Evolutionary conservation across 2,797 vertebrate genomes (phyloP), one percentile per base, ranked within the genome.

Genomic region (Chaenodraco wilsoni): DNA sequence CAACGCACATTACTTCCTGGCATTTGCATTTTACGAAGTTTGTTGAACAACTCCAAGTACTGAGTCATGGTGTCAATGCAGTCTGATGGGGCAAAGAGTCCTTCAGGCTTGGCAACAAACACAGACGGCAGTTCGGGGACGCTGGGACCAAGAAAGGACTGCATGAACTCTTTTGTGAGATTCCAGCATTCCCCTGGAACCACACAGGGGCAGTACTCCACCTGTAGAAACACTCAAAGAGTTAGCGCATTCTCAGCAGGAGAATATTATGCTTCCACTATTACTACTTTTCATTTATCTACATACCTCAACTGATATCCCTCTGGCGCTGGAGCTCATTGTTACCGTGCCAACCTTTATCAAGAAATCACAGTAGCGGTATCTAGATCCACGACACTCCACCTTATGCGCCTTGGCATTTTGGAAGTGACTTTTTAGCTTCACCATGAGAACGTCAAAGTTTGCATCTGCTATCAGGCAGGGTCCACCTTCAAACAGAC

Each of bases 371-470:
- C 97, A 96, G 87, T 97, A 99, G 76, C 96, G 96, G 89, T 97
- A 99, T 62, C 97, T 95, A 0, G 96, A 94, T 1, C 98, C 97
- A 0, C 98, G 95, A 82, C 96, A 97, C 92, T 99, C 98, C 68
- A 99, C 97, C 87, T 99, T 99, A 94, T 98, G 98, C 3, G 95
- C 96, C 80, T 99, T 99, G 78, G 98, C 97, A 0, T 98, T 99
- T 86, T 99, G 98, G 88, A 99, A 99, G 88, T 99, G 98, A 58
- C 96, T 98, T 91, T 99, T 99, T 59, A 99, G 89, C 83, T 99
- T 99, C 84, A 97, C 95, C 98, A 99, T 99, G 3, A 99, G 96
- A 55, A 96, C 95, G 21, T 99, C 98, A 2, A 99, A 98, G 93
- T 99, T 98, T 72, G 95, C 92, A 0, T 99, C 98, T 0, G 98